These are phyloP conservation scores for Gasterosteus nipponicus DNA, from an alignment of 2,113 vertebrate species.

Conservation along the genomic window DNA sequence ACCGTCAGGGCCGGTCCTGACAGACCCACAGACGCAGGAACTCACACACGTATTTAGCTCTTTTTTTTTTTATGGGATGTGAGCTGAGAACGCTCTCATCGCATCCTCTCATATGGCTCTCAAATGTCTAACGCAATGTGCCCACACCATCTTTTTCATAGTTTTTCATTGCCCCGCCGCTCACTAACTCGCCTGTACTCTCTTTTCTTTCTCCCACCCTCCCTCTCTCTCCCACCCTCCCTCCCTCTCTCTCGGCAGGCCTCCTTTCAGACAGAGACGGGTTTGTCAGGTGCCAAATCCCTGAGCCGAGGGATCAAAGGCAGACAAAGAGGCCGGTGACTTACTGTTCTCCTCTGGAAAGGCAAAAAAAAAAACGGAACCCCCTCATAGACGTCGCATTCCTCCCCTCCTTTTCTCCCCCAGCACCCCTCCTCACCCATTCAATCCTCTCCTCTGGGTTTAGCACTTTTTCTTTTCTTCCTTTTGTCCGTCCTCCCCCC, in stretches of 20 bases:
- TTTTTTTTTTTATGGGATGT: slow-evolving; percentile 50
- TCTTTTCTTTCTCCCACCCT: slow-evolving; percentile 19
- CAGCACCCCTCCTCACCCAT: slow-evolving; percentile 71
- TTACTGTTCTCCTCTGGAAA: slow-evolving; percentile 79
- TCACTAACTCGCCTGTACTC: slow-evolving; percentile 26
- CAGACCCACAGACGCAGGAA: slow-evolving; percentile 52
- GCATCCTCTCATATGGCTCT: slow-evolving; percentile 48
- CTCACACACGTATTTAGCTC: slow-evolving; percentile 40
- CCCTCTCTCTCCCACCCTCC: slow-evolving; percentile 45
- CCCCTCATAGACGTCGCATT: slow-evolving; percentile 74
- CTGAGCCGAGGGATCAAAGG: slow-evolving; percentile 75
- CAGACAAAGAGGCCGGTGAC: slow-evolving; percentile 77
- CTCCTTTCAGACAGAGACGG: slow-evolving; percentile 70
- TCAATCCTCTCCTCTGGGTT: slow-evolving; percentile 68
- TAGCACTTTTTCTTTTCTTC: slow-evolving; percentile 41
- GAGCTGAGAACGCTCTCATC: slow-evolving; percentile 46
- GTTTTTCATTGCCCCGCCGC: slow-evolving; percentile 12
- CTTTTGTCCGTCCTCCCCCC: slow-evolving; percentile 62
- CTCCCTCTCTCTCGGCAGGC: slow-evolving; percentile 63
- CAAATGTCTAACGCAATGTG: slow-evolving; percentile 50
- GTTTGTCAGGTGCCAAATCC: slow-evolving; percentile 80
- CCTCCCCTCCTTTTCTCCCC: slow-evolving; percentile 61
- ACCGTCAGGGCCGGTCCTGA: slow-evolving; percentile 57
- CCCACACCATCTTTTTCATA: slow-evolving; percentile 47
- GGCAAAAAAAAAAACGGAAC: slow-evolving; percentile 68